phyloP scores from a whole-genome alignment of 1,140 invertebrate species.

The Harpegnathos saltator region DNA sequence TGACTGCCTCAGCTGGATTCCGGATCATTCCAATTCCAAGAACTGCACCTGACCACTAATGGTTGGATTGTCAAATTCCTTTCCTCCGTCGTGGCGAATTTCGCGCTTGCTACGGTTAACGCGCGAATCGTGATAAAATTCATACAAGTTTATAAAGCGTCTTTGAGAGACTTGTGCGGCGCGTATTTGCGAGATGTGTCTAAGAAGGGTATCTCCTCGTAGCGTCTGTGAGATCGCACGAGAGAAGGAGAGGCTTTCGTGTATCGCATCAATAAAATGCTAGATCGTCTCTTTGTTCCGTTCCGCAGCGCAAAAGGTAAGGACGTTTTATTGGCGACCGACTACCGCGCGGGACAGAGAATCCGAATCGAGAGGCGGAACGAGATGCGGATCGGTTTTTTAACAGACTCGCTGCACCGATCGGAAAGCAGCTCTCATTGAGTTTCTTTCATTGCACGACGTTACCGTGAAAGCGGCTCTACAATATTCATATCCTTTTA shows the following conservation, averaged over 20 bases:
- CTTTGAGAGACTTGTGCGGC: not conserved
- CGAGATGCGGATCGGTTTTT: conserved; percentile 31
- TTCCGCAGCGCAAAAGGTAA: conserved; percentile 35
- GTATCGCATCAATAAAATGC: conserved; percentile 55
- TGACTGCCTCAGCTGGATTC: not conserved
- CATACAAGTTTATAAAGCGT: not conserved
- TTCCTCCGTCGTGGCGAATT: too few relatives aligned
- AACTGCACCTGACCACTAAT: too few relatives aligned
- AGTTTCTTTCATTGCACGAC: conserved; percentile 36
- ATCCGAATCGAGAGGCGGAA: conserved; percentile 5
- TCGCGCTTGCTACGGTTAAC: too few relatives aligned
- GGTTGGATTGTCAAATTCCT: too few relatives aligned
- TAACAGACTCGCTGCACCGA: conserved; percentile 44
- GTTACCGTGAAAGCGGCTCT: conserved; percentile 28
- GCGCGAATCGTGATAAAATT: not conserved
- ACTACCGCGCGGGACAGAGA: not conserved
- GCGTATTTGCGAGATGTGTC: not conserved
- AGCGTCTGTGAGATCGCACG: not conserved
- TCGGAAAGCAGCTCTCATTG: conserved; percentile 45
- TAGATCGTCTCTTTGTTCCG: conserved; percentile 27
- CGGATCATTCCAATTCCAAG: too few relatives aligned
- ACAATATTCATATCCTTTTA: conserved; percentile 49
- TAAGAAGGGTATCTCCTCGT: conserved; percentile 22
- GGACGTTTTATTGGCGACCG: conserved; percentile 46
- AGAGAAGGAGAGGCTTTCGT: conserved; percentile 16